A percentile compares a stretch with the other conserved stretches of the same genome.
These are phyloP conservation scores for Urophycis tenuis DNA, from an alignment of 2,797 vertebrate genomes.

Conservation along the genomic window DNA sequence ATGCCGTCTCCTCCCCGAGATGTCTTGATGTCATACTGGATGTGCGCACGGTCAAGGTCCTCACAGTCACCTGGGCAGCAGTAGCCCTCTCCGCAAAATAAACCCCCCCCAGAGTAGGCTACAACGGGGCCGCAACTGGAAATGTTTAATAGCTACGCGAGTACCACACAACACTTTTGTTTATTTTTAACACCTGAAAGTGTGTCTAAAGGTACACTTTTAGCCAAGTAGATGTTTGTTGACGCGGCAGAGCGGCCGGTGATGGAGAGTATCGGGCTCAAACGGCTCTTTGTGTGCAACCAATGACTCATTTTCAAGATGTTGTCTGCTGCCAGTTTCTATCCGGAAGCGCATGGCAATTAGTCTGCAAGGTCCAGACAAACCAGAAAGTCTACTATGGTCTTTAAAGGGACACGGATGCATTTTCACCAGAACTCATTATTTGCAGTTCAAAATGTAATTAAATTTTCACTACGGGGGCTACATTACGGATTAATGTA, in stretches of 20 bases:
- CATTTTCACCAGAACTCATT: constrained; percentile 28
- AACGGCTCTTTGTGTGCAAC: constrained; percentile 89
- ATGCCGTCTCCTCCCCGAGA: neutral
- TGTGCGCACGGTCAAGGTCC: neutral
- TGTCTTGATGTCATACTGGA: neutral
- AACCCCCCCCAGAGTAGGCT: too few relatives aligned
- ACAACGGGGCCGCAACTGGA: neutral
- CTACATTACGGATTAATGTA: neutral
- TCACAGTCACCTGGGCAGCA: neutral
- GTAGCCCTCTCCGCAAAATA: too few relatives aligned
- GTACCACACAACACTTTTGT: neutral
- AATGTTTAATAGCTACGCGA: neutral
- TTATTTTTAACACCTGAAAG: neutral
- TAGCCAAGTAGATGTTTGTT: neutral
- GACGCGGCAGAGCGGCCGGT: neutral
- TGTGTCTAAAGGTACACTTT: neutral
- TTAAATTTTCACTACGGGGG: neutral
- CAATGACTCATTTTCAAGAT: constrained; percentile 99
- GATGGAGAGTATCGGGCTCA: constrained; percentile 58
- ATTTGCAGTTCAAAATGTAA: neutral
- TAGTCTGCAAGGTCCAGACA: constrained; percentile 97
- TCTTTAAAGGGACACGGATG: constrained; percentile 61
- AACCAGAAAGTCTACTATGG: constrained; percentile 82
- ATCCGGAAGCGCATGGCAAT: constrained; percentile 99
- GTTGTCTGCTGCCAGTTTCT: constrained; percentile 98